Percentiles rank a stretch among this genome's conserved stretches.
phyloP scores from a whole-genome alignment of 2,113 vertebrate species.

The Turnix velox region DNA sequence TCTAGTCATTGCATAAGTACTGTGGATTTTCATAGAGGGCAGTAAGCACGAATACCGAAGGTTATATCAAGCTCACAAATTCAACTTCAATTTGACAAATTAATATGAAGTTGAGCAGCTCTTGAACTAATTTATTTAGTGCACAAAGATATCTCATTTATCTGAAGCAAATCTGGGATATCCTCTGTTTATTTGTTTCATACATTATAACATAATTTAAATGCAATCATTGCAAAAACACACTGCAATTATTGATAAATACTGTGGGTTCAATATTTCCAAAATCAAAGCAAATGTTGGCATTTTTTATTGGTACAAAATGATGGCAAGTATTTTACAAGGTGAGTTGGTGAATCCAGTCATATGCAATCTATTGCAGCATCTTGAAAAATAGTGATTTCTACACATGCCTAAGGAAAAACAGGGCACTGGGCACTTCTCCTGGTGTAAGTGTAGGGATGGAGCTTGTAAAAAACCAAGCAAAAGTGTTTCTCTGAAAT shows the following conservation, averaged over 20 bases:
- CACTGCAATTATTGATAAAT: background rate
- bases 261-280: background rate
- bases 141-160: background rate
- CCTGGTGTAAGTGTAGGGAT: background rate
- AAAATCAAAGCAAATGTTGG: background rate
- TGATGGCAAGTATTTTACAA: background rate
- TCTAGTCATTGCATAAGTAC: background rate
- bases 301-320: background rate
- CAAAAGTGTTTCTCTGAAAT: background rate
- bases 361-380: background rate
- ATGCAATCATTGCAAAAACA: background rate
- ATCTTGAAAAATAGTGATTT: background rate
- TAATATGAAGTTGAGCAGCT: background rate
- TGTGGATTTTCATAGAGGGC: background rate
- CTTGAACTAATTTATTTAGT: background rate
- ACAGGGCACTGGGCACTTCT: background rate
- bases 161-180: background rate
- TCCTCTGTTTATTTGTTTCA: background rate
- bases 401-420: background rate
- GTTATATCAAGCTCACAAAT: background rate
- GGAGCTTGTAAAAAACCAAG: background rate
- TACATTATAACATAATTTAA: background rate
- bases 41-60: background rate
- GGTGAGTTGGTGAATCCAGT: background rate
- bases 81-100: background rate